Evolutionary conservation across 1,140 invertebrate genomes (phyloP), one percentile per base, ranked within the genome.

Genomic region (Bombus pascuorum): DNA sequence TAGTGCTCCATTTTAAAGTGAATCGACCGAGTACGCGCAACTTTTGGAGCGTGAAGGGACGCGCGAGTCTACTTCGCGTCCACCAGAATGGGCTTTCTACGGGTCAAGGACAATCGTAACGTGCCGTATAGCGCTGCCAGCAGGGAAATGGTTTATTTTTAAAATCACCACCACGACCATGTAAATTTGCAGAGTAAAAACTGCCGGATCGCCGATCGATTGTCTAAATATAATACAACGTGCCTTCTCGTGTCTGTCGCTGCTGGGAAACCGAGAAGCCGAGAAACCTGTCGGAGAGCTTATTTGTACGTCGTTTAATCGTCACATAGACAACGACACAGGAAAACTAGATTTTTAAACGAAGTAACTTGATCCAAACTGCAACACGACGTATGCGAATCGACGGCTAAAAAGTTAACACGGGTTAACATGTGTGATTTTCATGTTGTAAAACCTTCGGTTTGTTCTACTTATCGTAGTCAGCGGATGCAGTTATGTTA

Each of bases 31-130:
- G 70, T 47, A 66, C 47, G 47, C 22, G 15, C 47, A 37, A 83
- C 78, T 89, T 89, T 81, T 89, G 66, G 87, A 86, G 88, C 88
- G 85, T 89, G 84, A 89, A 86, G 73, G 83, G 80, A 76, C 65
- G 53, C 86, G 80, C 80, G 87, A 79, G 75, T 74, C 83, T 32
- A 81, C 53, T 42, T 80, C 66, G 77, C 78, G 72, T 82, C 75
- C 70, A 59, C 39, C 79, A 79, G 79, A 89, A 89, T 53, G 88
- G 71, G 70, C n/a, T 84, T 72, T 37, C 83, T 75, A 68, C 80
- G 80, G 88, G 88, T 89, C 88, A 89, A 89, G 88, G 87, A 75
- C 88, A 81, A 81, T 86, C 59, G 25, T n/a, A 59, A 47, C 53
- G 44, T 37, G n/a, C 62, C 68, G 76, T 65, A 57, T 34, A 8